phyloP scores from a whole-genome alignment of 2,797 vertebrate species.

The Crocidura indochinensis region DNA sequence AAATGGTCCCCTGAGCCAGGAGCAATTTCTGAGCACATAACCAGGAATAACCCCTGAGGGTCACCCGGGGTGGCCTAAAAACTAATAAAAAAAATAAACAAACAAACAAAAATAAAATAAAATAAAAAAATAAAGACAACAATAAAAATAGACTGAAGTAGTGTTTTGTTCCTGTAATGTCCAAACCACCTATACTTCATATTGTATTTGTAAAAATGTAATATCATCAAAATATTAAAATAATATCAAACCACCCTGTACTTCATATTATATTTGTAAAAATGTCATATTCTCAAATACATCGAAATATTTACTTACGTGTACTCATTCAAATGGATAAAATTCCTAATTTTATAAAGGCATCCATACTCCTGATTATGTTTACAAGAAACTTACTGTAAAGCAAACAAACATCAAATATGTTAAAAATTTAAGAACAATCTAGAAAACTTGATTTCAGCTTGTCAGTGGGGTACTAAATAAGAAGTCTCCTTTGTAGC shows the following conservation, averaged over 20 bases:
- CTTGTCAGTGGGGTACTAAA: neutral
- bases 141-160: neutral
- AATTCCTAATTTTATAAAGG: conserved; percentile 35
- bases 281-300: conserved; percentile 57
- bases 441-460: conserved; percentile 13
- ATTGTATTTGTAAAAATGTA: conserved; percentile 61
- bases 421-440: conserved; percentile 38
- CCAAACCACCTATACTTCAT: conserved; percentile 50
- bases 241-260: neutral
- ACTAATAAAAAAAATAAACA: too few relatives aligned
- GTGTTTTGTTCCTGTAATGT: conserved; percentile 1
- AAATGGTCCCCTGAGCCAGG: too few relatives aligned
- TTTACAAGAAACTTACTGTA: conserved; percentile 20
- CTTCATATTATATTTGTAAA: conserved; percentile 14
- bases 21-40: too few relatives aligned
- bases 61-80: too few relatives aligned
- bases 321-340: conserved; percentile 38
- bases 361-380: conserved; percentile 37
- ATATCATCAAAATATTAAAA: conserved; percentile 58
- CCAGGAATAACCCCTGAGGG: too few relatives aligned
- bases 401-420: conserved; percentile 38
- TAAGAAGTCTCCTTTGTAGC: neutral
- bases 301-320: conserved; percentile 37
- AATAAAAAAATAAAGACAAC: conserved; percentile 32
- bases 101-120: neutral